These are phyloP conservation scores for Actias luna DNA, from an alignment of 2,888 invertebrate genomes.

Conservation along the genomic window DNA sequence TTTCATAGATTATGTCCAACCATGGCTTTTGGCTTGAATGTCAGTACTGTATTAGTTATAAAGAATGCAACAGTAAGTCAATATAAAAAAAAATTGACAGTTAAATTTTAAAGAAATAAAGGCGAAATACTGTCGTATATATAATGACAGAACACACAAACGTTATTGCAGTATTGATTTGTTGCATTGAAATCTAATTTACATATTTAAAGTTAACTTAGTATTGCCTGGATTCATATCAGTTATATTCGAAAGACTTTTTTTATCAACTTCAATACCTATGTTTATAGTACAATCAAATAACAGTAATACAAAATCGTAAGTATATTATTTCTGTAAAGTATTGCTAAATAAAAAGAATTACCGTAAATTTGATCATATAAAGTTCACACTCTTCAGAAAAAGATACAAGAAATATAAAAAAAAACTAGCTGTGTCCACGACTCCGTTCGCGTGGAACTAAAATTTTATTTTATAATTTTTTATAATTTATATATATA, in stretches of 20 bases:
- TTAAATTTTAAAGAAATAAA: not conserved
- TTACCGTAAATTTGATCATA: no score
- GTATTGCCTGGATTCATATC: not conserved
- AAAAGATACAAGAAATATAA: no score
- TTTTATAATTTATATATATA: no score
- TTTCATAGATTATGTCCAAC: no score
- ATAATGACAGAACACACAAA: not conserved
- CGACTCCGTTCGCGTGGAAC: no score
- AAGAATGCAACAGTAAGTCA: no score
- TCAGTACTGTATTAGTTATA: no score
- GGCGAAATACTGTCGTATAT: not conserved
- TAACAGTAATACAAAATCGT: not conserved
- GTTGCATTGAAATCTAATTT: not conserved
- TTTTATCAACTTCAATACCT: not conserved
- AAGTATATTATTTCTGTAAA: not conserved
- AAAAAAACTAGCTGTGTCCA: no score
- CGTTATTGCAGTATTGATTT: not conserved
- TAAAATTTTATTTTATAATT: no score
- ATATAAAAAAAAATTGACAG: no score
- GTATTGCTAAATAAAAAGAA: not conserved
- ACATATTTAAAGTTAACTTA: not conserved
- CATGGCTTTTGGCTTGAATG: no score
- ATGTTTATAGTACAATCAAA: not conserved
- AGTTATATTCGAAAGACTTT: not conserved
- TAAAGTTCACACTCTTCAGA: no score